These are phyloP conservation scores for Megathymus violae DNA, from an alignment of 1,140 invertebrate species.

Conservation along the genomic window DNA sequence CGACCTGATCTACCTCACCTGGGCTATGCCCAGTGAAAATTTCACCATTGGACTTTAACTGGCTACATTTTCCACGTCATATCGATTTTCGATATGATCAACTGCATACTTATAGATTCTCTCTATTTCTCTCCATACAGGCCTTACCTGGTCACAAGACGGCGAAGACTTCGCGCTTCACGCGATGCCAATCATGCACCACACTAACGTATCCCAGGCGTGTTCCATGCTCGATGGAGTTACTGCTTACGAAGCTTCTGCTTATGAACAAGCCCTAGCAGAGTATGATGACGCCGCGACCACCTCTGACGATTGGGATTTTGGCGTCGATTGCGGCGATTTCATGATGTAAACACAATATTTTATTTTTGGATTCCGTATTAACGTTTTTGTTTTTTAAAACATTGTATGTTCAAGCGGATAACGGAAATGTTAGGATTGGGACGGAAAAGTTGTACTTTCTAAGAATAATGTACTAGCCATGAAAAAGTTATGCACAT, in stretches of 20 bases:
- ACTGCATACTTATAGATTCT: too few species aligned
- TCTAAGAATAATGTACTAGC: conserved; percentile 1
- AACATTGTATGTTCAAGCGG: neutral
- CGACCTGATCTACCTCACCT: too few species aligned
- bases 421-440: too few species aligned
- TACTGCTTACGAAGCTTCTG: conserved; percentile 85
- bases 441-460: too few species aligned
- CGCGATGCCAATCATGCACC: conserved; percentile 85
- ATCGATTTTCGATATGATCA: too few species aligned
- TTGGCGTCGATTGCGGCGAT: conserved; percentile 86
- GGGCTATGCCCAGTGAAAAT: too few species aligned
- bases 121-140: conserved; percentile 55
- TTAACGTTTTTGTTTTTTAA: conserved; percentile 4
- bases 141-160: conserved; percentile 85
- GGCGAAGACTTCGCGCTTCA: conserved; percentile 86
- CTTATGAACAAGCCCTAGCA: conserved; percentile 84
- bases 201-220: conserved; percentile 84
- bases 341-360: conserved; percentile 84
- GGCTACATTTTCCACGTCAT: too few species aligned
- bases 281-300: conserved; percentile 85
- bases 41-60: too few species aligned
- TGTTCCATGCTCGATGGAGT: conserved; percentile 83
- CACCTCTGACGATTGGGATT: conserved; percentile 86
- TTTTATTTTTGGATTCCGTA: conserved; percentile 4
- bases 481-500: neutral